A percentile compares a stretch with the other conserved stretches of the same genome.
Evolutionary conservation across 1,140 invertebrate species (phyloP).

Genomic region (Cyphomyrmex costatus): DNA sequence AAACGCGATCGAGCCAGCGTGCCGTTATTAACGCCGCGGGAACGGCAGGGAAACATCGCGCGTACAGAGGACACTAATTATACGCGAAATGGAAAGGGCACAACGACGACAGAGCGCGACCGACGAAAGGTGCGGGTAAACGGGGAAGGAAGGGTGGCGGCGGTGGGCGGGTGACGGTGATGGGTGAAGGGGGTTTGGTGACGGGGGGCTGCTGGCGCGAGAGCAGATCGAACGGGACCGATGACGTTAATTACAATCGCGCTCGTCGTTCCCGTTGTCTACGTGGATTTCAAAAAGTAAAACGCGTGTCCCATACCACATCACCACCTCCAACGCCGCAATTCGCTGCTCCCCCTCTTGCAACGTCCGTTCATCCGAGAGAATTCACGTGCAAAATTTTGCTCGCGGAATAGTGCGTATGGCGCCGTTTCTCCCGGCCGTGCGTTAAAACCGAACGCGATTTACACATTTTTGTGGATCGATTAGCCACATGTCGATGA

Average conservation of each 20-base stretch:
- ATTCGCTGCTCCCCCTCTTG: conserved; percentile 28
- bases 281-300: conserved; percentile 76
- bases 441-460: conserved; percentile 71
- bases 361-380: conserved; percentile 64
- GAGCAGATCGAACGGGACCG: conserved; percentile 55
- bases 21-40: conserved; percentile 76
- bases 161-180: background rate
- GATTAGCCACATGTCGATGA: conserved; percentile 57
- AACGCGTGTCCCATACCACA: conserved; percentile 55
- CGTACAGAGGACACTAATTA: conserved; percentile 80
- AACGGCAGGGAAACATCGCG: conserved; percentile 69
- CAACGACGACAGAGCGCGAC: conserved; percentile 39
- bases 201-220: conserved; percentile 28
- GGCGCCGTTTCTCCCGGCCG: conserved; percentile 59
- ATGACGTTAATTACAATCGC: conserved; percentile 80
- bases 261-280: conserved; percentile 71
- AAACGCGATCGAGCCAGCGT: conserved; percentile 74
- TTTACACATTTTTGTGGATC: conserved; percentile 71
- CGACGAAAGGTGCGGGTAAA: conserved; percentile 43
- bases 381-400: conserved; percentile 59
- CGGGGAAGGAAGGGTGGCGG: conserved; percentile 7
- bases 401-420: conserved; percentile 53
- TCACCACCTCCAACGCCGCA: conserved; percentile 38
- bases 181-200: background rate
- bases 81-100: conserved; percentile 70